These are phyloP conservation scores for Datnioides undecimradiatus DNA, from an alignment of 2,113 vertebrate species.

Conservation along the genomic window DNA sequence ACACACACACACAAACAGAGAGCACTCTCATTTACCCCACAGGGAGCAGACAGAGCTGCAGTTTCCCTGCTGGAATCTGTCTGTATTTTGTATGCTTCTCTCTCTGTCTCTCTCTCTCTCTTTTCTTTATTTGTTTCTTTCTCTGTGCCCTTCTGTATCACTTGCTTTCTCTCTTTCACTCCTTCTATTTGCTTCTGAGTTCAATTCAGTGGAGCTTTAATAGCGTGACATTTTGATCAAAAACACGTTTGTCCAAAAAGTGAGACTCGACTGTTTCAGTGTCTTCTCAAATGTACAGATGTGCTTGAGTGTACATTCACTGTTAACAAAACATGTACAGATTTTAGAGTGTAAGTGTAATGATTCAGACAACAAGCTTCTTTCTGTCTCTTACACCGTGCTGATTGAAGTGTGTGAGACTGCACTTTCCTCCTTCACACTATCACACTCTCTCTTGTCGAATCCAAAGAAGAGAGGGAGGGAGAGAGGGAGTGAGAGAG, in stretches of 20 bases:
- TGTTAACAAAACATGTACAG: background rate
- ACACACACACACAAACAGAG: constrained; percentile 9
- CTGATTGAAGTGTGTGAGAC: constrained; percentile 46
- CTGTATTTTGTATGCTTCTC: background rate
- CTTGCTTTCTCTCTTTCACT: background rate
- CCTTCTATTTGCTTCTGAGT: background rate
- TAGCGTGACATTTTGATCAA: constrained; percentile 3
- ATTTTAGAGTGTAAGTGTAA: background rate
- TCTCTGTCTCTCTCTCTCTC: background rate
- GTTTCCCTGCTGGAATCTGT: constrained; percentile 35
- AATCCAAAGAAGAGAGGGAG: constrained; percentile 36
- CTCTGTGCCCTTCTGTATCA: background rate
- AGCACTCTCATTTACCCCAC: constrained; percentile 37
- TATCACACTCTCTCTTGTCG: constrained; percentile 36
- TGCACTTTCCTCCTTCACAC: constrained; percentile 49
- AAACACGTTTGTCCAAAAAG: background rate
- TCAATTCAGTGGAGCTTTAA: constrained; percentile 12
- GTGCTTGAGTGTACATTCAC: background rate
- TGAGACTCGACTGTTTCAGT: too few species aligned
- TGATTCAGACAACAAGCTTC: constrained; percentile 19
- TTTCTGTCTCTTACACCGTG: background rate
- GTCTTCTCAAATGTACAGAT: background rate
- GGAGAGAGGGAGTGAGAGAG: constrained; percentile 31
- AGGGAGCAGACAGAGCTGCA: constrained; percentile 27
- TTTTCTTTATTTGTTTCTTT: background rate